These are phyloP conservation scores for Tortricodes alternella DNA, from an alignment of 2,888 invertebrate species.

Conservation along the genomic window DNA sequence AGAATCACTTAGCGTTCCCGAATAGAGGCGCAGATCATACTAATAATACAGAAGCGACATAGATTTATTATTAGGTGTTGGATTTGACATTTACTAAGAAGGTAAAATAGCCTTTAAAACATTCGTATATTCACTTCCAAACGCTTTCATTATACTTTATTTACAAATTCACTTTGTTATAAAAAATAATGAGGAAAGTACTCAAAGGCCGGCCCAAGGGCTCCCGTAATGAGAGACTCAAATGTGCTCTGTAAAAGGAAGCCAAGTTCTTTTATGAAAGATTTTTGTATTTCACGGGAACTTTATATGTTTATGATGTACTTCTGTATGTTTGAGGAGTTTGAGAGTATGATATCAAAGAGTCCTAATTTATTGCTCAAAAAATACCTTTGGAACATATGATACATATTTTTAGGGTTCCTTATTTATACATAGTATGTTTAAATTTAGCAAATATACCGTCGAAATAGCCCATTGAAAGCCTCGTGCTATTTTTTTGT, in stretches of 20 bases:
- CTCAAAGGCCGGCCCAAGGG: conserved; percentile 1
- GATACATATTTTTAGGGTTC: too few relatives aligned
- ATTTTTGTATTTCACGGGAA: background rate
- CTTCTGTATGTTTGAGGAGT: background rate
- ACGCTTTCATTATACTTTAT: background rate
- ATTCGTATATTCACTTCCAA: background rate
- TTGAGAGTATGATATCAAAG: background rate
- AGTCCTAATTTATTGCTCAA: background rate
- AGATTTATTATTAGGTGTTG: too few relatives aligned
- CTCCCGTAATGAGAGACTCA: conserved; percentile 8
- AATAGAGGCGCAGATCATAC: too few relatives aligned
- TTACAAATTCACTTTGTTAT: conserved; percentile 1
- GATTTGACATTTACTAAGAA: too few relatives aligned
- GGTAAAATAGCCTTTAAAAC: too few relatives aligned
- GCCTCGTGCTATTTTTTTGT: too few relatives aligned
- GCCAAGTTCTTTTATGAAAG: conserved; percentile 11
- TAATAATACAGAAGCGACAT: too few relatives aligned
- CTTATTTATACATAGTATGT: too few relatives aligned
- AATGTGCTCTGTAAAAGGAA: background rate
- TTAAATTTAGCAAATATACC: too few relatives aligned
- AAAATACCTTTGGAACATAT: too few relatives aligned
- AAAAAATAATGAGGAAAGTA: conserved; percentile 18
- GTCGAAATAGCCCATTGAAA: too few relatives aligned
- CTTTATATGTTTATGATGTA: background rate
- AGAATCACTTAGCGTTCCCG: too few relatives aligned